These are phyloP conservation scores for Cygnus olor DNA, from an alignment of 2,797 vertebrate species.

Conservation along the genomic window DNA sequence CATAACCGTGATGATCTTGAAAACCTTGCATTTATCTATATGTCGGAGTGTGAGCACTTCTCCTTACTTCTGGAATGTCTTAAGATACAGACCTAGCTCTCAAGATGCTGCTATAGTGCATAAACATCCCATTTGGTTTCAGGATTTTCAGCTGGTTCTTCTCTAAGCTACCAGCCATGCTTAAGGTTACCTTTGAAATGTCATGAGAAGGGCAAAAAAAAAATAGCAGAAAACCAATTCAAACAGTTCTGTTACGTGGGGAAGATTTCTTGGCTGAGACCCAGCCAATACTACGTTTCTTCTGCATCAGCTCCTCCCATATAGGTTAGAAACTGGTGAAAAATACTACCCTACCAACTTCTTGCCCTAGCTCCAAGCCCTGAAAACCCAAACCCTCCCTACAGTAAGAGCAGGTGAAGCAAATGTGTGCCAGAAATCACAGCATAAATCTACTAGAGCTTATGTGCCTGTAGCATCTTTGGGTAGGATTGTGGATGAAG, in stretches of 20 bases:
- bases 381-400: not conserved
- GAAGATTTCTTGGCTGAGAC: not conserved
- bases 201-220: not conserved
- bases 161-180: not conserved
- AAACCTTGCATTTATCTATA: not conserved
- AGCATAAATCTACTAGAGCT: not conserved
- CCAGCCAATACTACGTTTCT: not conserved
- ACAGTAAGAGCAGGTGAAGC: not conserved
- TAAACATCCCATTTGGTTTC: not conserved
- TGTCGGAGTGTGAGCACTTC: not conserved
- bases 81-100: not conserved
- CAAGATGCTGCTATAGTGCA: not conserved
- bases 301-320: not conserved
- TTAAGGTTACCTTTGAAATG: not conserved
- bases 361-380: not conserved
- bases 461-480: not conserved
- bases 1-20: not conserved
- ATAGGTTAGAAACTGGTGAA: not conserved
- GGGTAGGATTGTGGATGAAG: not conserved
- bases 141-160: not conserved
- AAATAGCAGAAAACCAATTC: not conserved
- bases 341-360: accelerated
- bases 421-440: not conserved
- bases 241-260: not conserved
- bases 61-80: not conserved